Percentiles rank a stretch among this genome's conserved stretches.
Evolutionary conservation across 2,113 vertebrate genomes (phyloP).

Genomic region (Silurus meridionalis): DNA sequence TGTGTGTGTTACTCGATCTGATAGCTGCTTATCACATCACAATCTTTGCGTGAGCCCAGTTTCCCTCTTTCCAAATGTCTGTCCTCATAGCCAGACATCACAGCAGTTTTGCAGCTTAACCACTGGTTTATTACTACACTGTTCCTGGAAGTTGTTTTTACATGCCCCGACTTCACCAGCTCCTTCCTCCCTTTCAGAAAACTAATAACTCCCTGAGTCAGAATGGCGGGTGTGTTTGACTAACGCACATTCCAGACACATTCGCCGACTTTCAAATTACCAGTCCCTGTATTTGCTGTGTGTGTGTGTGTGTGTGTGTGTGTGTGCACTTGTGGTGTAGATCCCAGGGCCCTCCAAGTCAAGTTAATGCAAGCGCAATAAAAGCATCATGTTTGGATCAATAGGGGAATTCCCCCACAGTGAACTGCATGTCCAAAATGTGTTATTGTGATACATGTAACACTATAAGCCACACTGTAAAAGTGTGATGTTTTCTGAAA

Average conservation of each 20-base stretch:
- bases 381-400: not conserved
- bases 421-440: not conserved
- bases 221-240: slow-evolving; percentile 30
- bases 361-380: not conserved
- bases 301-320: not conserved
- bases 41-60: not conserved
- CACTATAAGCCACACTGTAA: not conserved
- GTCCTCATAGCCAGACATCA: slow-evolving; percentile 40
- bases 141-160: slow-evolving; percentile 46
- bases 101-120: slow-evolving; percentile 32
- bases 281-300: not conserved
- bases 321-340: not conserved
- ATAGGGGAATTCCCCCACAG: not conserved
- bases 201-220: slow-evolving; percentile 36
- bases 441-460: not conserved
- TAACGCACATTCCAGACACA: slow-evolving; percentile 44
- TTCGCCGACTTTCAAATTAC: slow-evolving; percentile 18
- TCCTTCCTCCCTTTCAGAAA: slow-evolving; percentile 15
- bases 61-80: not conserved
- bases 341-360: not conserved
- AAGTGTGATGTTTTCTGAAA: slow-evolving; percentile 17
- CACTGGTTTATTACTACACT: slow-evolving; percentile 29
- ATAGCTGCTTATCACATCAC: slow-evolving; percentile 26
- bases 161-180: slow-evolving; percentile 34
- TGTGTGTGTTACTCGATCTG: slow-evolving; percentile 11